Conservation (phyloP, 2,888 invertebrate genomes). For the Drosophila flavopinicola region DNA sequence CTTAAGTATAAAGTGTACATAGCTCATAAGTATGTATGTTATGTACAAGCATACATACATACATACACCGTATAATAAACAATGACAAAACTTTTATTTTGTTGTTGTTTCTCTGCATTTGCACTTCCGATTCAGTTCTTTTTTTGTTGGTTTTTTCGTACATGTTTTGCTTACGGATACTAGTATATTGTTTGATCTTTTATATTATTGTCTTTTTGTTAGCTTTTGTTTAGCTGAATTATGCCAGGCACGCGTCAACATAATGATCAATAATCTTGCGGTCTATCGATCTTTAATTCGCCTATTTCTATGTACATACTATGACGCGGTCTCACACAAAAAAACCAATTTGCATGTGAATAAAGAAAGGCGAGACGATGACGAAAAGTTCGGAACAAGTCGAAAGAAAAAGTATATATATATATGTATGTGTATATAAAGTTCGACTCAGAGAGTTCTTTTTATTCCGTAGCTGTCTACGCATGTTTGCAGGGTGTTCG, state of each 20-base stretch:
- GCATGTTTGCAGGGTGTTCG: constrained; percentile 13
- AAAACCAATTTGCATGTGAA: constrained; percentile 47
- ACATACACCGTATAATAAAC: constrained; percentile 48
- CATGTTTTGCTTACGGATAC: constrained; percentile 53
- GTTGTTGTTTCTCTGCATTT: constrained; percentile 41
- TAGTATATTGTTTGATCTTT: constrained; percentile 35
- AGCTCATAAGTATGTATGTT: constrained; percentile 30
- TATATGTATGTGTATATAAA: background rate
- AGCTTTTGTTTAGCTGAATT: constrained; percentile 11
- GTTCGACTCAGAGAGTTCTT: constrained; percentile 11
- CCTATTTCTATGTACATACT: constrained; percentile 39
- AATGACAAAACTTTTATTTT: constrained; percentile 63
- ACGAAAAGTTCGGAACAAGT: constrained; percentile 30
- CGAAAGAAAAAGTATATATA: constrained; percentile 1
- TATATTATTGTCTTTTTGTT: constrained; percentile 15
- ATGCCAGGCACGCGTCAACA: constrained; percentile 69
- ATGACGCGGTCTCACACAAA: constrained; percentile 22
- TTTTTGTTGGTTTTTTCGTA: constrained; percentile 29
- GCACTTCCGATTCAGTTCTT: constrained; percentile 70
- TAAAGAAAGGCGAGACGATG: constrained; percentile 45
- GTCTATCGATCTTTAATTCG: constrained; percentile 42
- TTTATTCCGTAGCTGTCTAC: constrained; percentile 6
- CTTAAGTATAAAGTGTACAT: constrained; percentile 42
- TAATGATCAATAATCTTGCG: constrained; percentile 53
- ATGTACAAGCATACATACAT: background rate